These are phyloP conservation scores for Xylota segnis DNA, from an alignment of 2,888 invertebrate species.

Conservation along the genomic window DNA sequence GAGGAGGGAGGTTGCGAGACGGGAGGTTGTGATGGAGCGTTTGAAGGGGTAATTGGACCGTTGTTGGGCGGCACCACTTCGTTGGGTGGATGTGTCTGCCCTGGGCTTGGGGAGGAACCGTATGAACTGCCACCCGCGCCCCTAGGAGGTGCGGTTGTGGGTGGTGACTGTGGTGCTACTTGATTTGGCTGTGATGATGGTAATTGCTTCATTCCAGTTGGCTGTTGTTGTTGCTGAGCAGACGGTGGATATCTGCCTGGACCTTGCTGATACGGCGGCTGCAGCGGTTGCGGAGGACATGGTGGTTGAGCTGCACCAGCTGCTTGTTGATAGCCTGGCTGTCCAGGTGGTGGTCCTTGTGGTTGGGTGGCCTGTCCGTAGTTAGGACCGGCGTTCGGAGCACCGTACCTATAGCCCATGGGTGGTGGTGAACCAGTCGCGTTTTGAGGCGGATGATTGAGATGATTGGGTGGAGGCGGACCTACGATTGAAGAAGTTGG, in stretches of 20 bases:
- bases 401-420: constrained; percentile 85
- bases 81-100: constrained; percentile 82
- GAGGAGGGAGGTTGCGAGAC: constrained; percentile 72
- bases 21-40: constrained; percentile 71
- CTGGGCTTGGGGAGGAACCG: constrained; percentile 85
- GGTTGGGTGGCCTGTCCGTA: constrained; percentile 78
- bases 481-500: constrained; percentile 82
- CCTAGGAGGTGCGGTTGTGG: constrained; percentile 78
- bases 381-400: constrained; percentile 60
- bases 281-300: constrained; percentile 84
- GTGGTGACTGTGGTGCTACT: constrained; percentile 74
- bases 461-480: constrained; percentile 83
- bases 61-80: constrained; percentile 76
- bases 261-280: constrained; percentile 84
- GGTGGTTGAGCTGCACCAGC: constrained; percentile 81
- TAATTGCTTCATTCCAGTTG: constrained; percentile 79
- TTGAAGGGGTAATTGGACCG: constrained; percentile 75
- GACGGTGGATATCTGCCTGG: constrained; percentile 82
- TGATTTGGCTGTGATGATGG: constrained; percentile 77
- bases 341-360: constrained; percentile 82
- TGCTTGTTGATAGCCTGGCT: constrained; percentile 83
- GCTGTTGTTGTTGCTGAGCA: constrained; percentile 80
- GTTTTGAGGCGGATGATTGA: constrained; percentile 84
- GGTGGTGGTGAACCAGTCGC: constrained; percentile 85
- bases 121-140: constrained; percentile 83